These are phyloP conservation scores for Drosophila cardini DNA, from an alignment of 1,140 invertebrate genomes.

Conservation along the genomic window DNA sequence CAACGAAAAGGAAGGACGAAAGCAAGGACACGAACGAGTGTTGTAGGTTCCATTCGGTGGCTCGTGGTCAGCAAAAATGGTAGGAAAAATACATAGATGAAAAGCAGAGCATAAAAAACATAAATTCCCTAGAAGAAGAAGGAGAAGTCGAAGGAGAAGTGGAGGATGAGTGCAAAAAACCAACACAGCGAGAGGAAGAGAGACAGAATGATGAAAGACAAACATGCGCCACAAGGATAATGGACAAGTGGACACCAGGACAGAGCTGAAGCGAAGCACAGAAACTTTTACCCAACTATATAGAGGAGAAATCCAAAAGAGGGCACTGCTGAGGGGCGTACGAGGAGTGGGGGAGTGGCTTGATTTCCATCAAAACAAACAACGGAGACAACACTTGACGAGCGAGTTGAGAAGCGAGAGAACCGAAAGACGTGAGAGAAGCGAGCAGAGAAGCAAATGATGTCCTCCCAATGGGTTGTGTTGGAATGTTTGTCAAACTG, in stretches of 20 bases:
- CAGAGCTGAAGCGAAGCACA: slow-evolving; percentile 8
- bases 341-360: slow-evolving; percentile 14
- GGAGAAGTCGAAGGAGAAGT: slow-evolving; percentile 13
- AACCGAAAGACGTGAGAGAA: no score
- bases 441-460: slow-evolving; percentile 20
- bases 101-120: slow-evolving; percentile 78
- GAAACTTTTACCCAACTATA: slow-evolving; percentile 34
- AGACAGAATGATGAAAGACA: slow-evolving; percentile 78
- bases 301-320: neutral
- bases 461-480: slow-evolving; percentile 30
- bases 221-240: slow-evolving; percentile 82
- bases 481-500: slow-evolving; percentile 26
- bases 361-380: slow-evolving; percentile 70
- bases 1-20: slow-evolving; percentile 42
- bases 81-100: slow-evolving; percentile 64
- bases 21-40: slow-evolving; percentile 8
- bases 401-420: slow-evolving; percentile 24
- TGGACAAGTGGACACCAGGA: slow-evolving; percentile 45
- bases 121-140: slow-evolving; percentile 65
- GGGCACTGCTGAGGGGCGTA: neutral
- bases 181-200: slow-evolving; percentile 8
- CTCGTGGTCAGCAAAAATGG: slow-evolving; percentile 77
- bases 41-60: slow-evolving; percentile 32
- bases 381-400: slow-evolving; percentile 61
- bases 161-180: no score